These are phyloP conservation scores for Busseola fusca DNA, from an alignment of 2,888 invertebrate genomes.

Conservation along the genomic window DNA sequence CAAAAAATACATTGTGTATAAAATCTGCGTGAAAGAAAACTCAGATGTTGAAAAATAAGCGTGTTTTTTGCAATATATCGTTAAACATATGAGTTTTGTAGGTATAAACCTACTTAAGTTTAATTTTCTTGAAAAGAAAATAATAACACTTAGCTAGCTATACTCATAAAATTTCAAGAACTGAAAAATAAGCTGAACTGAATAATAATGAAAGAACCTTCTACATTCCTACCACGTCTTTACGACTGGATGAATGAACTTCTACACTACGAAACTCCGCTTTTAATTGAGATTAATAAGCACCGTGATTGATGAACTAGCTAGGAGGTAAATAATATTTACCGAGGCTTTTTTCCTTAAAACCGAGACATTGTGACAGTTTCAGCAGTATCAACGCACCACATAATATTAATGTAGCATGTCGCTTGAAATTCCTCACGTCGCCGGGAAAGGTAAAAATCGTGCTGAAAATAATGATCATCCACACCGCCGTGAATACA, in stretches of 20 bases:
- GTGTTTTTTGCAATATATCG: constrained; percentile 6
- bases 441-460: constrained; percentile 35
- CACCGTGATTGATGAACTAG: constrained; percentile 44
- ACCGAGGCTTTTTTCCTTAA: background rate
- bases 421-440: constrained; percentile 35
- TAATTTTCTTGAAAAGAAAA: constrained; percentile 24
- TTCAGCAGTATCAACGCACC: constrained; percentile 11
- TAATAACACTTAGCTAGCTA: constrained; percentile 13
- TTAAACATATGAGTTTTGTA: background rate
- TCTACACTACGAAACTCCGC: constrained; percentile 17
- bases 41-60: background rate
- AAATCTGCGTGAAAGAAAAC: background rate
- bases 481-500: constrained; percentile 33
- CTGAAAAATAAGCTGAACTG: constrained; percentile 13
- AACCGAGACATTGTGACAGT: background rate
- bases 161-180: background rate
- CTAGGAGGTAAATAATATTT: constrained; percentile 7
- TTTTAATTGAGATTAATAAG: constrained; percentile 51
- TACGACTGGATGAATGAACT: constrained; percentile 16
- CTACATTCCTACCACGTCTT: background rate
- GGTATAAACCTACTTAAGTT: background rate
- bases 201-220: constrained; percentile 12
- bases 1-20: constrained; percentile 1
- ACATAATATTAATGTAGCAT: constrained; percentile 35
- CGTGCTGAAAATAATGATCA: constrained; percentile 53